Base-by-base conservation (phyloP, 2,113 vertebrate species). In the Tetrao urogallus region DNA sequence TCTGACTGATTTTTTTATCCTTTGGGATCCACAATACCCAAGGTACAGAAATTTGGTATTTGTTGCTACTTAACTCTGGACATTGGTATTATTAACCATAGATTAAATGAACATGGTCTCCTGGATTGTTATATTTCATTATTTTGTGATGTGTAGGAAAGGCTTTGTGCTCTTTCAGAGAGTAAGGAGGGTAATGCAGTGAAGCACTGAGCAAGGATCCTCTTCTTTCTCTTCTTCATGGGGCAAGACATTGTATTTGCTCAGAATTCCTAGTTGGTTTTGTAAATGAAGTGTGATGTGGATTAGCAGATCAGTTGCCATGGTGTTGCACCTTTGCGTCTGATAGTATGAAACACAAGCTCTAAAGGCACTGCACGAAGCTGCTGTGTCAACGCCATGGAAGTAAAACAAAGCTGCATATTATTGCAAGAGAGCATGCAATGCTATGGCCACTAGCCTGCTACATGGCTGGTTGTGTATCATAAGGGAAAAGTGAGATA, bases 271-370 rank as follows among this genome's bases (percentile, higher is more conserved):
- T 69, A 25, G 32, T 1, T 57, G 79, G 28, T 91, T 85, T 79
- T 69, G 36, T 64, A 85, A 90, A 91, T 15, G 16, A 32, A 38
- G 74, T 42, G 22, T 2, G 20, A 50, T 69, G 88, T 82, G 86
- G 48, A 60, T 93, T 85, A 93, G 87, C 75, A 82, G 86, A 82
- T 93, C 75, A 69, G 94, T 92, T 96, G 88, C 90, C 67, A 80
- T 95, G 94, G 92, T 63, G 54, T 88, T 82, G 79, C 60, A 90
- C 63, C 47, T 88, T 91, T 85, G 71, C 79, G 36, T 81, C 14
- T 10, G 32, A 72, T 56, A 67, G 79, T 79, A 67, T 47, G 79
- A 85, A 88, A 88, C 32, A 47, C 50, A 91, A 74, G 84, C 65
- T 86, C 17, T 81, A 77, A 82, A 2, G 8, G 60, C 56, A 34